Evolutionary conservation across 2,888 invertebrate species (phyloP).

Genomic region (Athalia circularis): DNA sequence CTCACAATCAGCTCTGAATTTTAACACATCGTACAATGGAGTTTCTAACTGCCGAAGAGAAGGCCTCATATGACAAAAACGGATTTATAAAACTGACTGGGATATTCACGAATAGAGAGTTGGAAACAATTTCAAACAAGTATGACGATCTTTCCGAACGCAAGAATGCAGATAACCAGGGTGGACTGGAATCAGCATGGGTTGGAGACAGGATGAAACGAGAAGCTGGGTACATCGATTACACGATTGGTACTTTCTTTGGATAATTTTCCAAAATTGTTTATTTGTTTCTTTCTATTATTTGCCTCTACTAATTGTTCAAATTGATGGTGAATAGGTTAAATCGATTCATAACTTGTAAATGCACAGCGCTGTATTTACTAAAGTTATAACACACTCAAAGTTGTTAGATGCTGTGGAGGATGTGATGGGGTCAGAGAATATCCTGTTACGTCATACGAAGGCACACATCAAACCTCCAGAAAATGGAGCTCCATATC

Average conservation of each 20-base stretch:
- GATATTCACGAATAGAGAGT: conserved; percentile 72
- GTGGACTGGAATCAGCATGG: conserved; percentile 77
- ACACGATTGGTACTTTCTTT: conserved; percentile 58
- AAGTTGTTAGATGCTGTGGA: conserved; percentile 76
- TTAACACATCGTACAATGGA: conserved; percentile 56
- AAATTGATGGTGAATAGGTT: conserved; percentile 70
- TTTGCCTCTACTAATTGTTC: background rate
- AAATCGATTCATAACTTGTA: conserved; percentile 79
- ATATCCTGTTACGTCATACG: conserved; percentile 79
- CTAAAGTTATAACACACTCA: conserved; percentile 74
- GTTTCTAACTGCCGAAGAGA: conserved; percentile 74
- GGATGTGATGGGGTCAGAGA: conserved; percentile 76
- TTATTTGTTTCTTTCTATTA: background rate
- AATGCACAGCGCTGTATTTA: conserved; percentile 77
- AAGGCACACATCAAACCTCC: conserved; percentile 80
- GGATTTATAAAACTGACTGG: conserved; percentile 76
- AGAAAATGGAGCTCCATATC: conserved; percentile 77
- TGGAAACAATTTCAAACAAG: conserved; percentile 74
- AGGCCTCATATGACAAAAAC: conserved; percentile 76
- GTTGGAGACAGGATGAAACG: conserved; percentile 75
- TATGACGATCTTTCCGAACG: conserved; percentile 76
- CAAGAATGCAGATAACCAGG: conserved; percentile 71
- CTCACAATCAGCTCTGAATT: background rate
- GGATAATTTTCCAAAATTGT: background rate
- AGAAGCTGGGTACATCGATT: conserved; percentile 63